Base-by-base conservation (phyloP, 2,888 invertebrate species). In the Spilosoma lubricipeda region DNA sequence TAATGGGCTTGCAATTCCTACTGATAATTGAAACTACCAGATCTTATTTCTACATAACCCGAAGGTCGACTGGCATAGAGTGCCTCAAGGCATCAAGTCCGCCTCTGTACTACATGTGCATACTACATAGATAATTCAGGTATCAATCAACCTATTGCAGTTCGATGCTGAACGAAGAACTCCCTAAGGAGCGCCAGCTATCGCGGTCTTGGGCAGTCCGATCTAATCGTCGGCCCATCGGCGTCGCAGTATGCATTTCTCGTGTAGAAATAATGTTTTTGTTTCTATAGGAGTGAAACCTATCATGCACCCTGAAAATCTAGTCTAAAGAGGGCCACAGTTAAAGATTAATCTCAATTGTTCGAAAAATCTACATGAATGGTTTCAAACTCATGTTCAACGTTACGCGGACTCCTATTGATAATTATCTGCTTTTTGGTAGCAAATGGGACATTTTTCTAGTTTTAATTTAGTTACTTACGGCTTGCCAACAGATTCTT, bases 401-500 rank as follows among this genome's bases (percentile, higher is more conserved):
- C 11, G 8, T n/a, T 56, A 11, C n/a, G 13, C 13, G 3, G 27
- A 13, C 2, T 27, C 4, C 15, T 27, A 30, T 27, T 63, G 30
- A 63, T 15, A 27, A 15, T 15, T 63, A 27, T 63, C 2, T 63
- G 63, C 63, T 4, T 30, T 63, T 63, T 63, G 18, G 27, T 7
- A 18, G 30, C 5, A 30, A 63, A 63, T 63, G 59, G 11, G n/a
- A n/a, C 13, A 27, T 59, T 13, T 59, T n/a, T 27, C 7, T 59
- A 59, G 4, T 27, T 39, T 45, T 15, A 45, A 45, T 45, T 45
- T 20, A 63, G 7, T 9, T 68, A 83, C 96, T 94, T 87, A 96
- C 96, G 96, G 91, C 77, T 82, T 90, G 75, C 94, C 95, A 36
- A 87, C 70, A 18, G 91, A 80, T 3, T 93, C 90, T 30, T 87